Base-by-base conservation (phyloP, 2,888 invertebrate species). In the Phortica okadai region DNA sequence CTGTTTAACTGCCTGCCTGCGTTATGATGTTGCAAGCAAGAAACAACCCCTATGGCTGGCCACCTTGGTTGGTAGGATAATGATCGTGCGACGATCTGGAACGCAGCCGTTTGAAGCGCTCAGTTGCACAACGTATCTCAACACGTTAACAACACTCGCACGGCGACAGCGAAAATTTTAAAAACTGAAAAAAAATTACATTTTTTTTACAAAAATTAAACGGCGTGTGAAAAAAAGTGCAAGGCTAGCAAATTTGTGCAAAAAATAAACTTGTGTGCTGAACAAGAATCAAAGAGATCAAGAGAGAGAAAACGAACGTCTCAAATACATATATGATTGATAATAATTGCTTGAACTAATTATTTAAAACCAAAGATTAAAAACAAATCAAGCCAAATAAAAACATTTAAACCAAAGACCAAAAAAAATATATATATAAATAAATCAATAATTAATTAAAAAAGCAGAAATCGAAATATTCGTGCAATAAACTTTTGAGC, bases 51-150 rank as follows among this genome's bases (percentile, higher is more conserved):
- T 85, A 85, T 80, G 21, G 21, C 21, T 21, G 21, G 21, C 21
- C 21, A 21, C 78, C 33, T 62, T 59, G 66, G 75, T 73, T 41
- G 77, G 73, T 76, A 88, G 89, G 87, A 88, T 82, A 86, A 88
- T 64, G 75, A 75, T 75, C 75, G 75, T 72, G 79, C 85, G 87
- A 76, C 88, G 88, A 86, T 85, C 85, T 86, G 88, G 88, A 86
- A 86, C 85, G 44, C 77, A 54, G 75, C 70, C 81, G 83, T 79
- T 78, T 79, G 45, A 8, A 10, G 6, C 82, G 85, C 83, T 90
- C 85, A 89, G 89, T 89, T 89, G 80, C 83, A 82, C 82, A 84
- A 79, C 81, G 82, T 82, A 85, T 83, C 86, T 83, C 86, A 82
- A 85, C 80, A 84, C 80, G 83, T 82, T 80, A 81, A 82, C 82